Evolutionary conservation across 2,888 invertebrate species (phyloP).

Genomic region (Leucophenga montana): DNA sequence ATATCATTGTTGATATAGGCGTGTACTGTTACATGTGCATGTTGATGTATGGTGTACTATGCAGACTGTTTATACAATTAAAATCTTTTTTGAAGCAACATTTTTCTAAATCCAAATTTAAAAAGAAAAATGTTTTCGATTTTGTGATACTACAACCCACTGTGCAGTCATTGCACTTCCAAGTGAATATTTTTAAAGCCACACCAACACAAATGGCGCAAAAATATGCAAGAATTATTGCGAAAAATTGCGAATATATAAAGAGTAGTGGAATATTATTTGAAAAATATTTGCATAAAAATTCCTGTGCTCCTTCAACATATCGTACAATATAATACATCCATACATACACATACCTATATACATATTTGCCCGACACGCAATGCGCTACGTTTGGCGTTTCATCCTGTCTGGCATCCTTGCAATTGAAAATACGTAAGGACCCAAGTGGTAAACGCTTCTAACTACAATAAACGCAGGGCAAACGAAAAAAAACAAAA

Average conservation of each 20-base stretch:
- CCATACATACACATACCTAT: background rate
- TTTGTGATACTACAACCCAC: too few relatives aligned
- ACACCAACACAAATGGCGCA: background rate
- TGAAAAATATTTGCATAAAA: conserved; percentile 47
- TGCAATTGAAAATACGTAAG: background rate
- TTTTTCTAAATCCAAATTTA: background rate
- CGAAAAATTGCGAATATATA: background rate
- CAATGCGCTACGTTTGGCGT: conserved; percentile 2
- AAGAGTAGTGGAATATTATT: conserved; percentile 31
- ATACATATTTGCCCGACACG: conserved; percentile 29
- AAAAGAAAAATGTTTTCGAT: too few relatives aligned
- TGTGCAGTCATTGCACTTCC: background rate
- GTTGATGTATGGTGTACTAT: too few relatives aligned
- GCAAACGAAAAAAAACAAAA: background rate
- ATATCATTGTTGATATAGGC: too few relatives aligned
- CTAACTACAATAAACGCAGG: background rate
- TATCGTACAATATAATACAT: background rate
- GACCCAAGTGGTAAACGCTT: background rate
- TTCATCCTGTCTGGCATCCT: background rate
- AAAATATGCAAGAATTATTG: conserved; percentile 3
- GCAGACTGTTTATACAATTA: too few relatives aligned
- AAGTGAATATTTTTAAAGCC: background rate
- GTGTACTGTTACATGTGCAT: too few relatives aligned
- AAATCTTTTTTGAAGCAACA: too few relatives aligned
- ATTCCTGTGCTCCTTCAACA: conserved; percentile 22